Base-by-base conservation (phyloP, 2,797 vertebrate genomes). In the Hylomyscus alleni region DNA sequence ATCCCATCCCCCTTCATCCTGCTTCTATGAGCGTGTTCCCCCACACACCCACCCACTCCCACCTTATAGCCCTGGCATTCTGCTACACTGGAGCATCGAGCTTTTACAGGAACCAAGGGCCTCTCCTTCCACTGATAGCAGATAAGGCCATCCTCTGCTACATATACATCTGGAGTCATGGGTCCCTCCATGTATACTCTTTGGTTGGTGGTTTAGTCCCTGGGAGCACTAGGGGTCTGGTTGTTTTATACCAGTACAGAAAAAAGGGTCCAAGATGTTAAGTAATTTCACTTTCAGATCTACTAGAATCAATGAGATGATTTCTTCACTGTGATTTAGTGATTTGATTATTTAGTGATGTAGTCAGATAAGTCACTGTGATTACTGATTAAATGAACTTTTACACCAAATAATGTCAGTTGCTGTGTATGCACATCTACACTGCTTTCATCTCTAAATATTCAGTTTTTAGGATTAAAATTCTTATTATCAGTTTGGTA, bases 261-360 rank as follows among this genome's bases (percentile, higher is more conserved):
- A 91, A 85, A 85, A 67, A 3, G 47, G 2, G 31, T 0, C 81
- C 47, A 75, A 78, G 4, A 37, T 83, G 60, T 19, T 54, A 90
- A 80, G 19, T 72, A 69, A 50, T 65, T 93, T 91, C 50, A 69
- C 4, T 75, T 93, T 76, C 82, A 97, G 12, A 17, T 89, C 40
- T 92, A 1, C 1, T 78, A 7, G 17, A 37, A 77, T 0, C 37
- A 13, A 2, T 6, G 10, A 89, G 81, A 73, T 40, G 17, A 1
- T 2, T 80, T 80, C 62, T 97, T 96, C 81, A 89, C 24, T 24
- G 47, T 50, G n/a, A 73, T 67, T 80, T 76, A 83, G 90, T 89
- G 88, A 60, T 76, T 94, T 69, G 31, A 26, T 76, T 90, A 44
- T 44, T 44, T 44, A 44, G 44, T 44, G 44, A 44, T 44, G 95